Evolutionary conservation across 2,797 vertebrate species (phyloP), one percentile per base, ranked within the genome.

Genomic region (Paedocypris micromegethes): DNA sequence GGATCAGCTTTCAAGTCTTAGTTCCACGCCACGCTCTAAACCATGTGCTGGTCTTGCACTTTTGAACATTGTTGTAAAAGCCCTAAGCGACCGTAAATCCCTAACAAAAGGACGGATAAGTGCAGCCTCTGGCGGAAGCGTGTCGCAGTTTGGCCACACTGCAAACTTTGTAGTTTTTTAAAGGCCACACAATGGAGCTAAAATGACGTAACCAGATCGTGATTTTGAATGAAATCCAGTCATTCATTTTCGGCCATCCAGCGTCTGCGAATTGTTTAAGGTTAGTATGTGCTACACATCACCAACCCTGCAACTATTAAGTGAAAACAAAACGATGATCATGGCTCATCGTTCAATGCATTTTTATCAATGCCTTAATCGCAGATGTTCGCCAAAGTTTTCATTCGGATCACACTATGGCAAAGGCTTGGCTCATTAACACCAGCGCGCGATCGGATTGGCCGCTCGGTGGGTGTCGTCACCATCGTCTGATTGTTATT

Each of bases 161-260:
- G 86, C 86, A 83, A 78, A 45, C 69, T 42, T 82, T 84, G 85
- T 85, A 83, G 73, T 82, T 87, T 81, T 81, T 77, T 75, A 78
- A 76, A 79, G 72, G 70, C 81, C 82, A 45, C 49, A 62, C 57
- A 71, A 78, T 45, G 60, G 40, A 84, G 85, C 79, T 86, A 84
- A 83, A 66, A 54, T 75, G 76, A 85, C 82, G 67, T 70, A 75
- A 79, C 72, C 70, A 75, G 70, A 84, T 84, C 87, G 85, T 84
- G 81, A 54, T 77, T 78, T 67, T 80, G 72, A 79, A 72, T 74
- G 69, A 75, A 78, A 70, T 67, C 3, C 23, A 9, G 4, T 50
- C 52, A 5, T 58, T 68, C 42, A 59, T 38, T 59, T 58, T 45
- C 41, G 64, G 52, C 47, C 44, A 66, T 23, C 23, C 23, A 23